Evolutionary conservation across 2,888 invertebrate genomes (phyloP).

Genomic region (Uloborus plumipes): DNA sequence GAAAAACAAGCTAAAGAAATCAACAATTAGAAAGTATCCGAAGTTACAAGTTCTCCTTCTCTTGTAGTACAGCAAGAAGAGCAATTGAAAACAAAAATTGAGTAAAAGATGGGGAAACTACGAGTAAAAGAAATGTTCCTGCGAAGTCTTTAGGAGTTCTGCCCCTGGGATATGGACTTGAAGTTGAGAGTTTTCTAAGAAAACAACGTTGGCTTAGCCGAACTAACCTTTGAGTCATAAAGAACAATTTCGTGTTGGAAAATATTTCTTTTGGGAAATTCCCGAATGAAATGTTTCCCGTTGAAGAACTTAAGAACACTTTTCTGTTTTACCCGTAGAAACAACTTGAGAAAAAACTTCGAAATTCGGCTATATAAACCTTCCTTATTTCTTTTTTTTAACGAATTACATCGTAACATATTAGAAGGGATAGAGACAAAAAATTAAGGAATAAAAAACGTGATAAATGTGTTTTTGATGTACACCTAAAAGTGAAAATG

Average conservation of each 20-base stretch:
- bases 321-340: too few relatives aligned
- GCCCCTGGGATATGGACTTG: conserved; percentile 19
- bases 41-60: too few relatives aligned
- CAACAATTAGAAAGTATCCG: too few relatives aligned
- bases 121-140: background rate
- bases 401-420: too few relatives aligned
- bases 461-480: too few relatives aligned
- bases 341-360: background rate
- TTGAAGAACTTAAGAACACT: background rate
- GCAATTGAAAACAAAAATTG: conserved; percentile 3
- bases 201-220: conserved; percentile 1
- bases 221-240: background rate
- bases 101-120: background rate
- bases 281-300: conserved; percentile 8
- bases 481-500: too few relatives aligned
- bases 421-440: too few relatives aligned
- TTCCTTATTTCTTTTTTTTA: background rate
- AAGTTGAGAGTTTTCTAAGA: conserved; percentile 9
- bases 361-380: background rate
- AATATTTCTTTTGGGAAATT: conserved; percentile 7
- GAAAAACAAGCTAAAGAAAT: too few relatives aligned
- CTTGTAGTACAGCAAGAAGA: background rate
- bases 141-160: conserved; percentile 17
- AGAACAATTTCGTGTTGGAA: conserved; percentile 11
- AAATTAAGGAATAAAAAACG: too few relatives aligned